Base-by-base conservation (phyloP, 1,140 invertebrate species). In the Leptopilina clavipes region DNA sequence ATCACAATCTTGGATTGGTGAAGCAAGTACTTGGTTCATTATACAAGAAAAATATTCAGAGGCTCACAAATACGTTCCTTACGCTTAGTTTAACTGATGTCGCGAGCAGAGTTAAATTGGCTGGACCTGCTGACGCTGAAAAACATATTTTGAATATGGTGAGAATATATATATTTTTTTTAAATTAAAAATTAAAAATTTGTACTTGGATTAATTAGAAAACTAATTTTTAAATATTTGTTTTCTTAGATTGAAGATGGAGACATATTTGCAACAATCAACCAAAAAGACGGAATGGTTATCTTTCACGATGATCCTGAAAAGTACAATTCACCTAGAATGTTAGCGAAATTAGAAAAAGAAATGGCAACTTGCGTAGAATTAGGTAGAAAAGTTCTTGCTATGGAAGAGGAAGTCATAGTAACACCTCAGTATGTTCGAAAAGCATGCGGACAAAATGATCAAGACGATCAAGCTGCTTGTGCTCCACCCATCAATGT, bases 281-380 rank as follows among this genome's bases (percentile, higher is more conserved):
- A 99, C 91, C 97, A 99, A 90, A 98, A 97, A 90, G 98, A 99
- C 91, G 98, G 98, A 11, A 99, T 99, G 98, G 98, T 99, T 14
- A 92, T 97, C 25, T 99, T 99, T 87, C 94, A 97, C 79, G 97
- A 99, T 88, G 97, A 97, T 91, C 97, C 98, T 40, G 97, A 99
- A 88, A 98, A 98, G 87, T 98, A 97, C 87, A 96, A 98, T 82
- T 96, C 95, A 74, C 94, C 96, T 0, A 92, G 93, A 76, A 98
- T 98, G 92, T 92, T 99, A 79, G 93, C 94, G 78, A 93, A 95
- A 71, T 88, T 99, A 59, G 96, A 98, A 91, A 93, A 96, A 84
- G 93, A 98, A 93, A 96, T 98, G 93, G 93, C 94, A 18, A 92
- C 94, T 71, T 97, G 97, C 86, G 96, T 97, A 74, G 94, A 95